phyloP scores from a whole-genome alignment of 2,113 vertebrate species.

The Fulica atra region DNA sequence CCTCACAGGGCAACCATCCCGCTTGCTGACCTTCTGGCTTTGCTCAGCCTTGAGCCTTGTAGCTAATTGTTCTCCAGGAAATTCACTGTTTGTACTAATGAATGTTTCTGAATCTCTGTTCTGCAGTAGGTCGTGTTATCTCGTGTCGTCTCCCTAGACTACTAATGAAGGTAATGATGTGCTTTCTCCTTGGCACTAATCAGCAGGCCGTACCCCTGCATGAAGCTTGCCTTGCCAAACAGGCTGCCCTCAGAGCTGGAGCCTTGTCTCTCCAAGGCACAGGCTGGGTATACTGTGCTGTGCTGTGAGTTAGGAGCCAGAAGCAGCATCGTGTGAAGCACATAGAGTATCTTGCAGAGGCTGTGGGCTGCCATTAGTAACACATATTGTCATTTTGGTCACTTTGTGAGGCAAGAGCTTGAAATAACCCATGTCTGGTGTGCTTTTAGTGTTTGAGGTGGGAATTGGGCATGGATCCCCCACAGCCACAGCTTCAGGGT shows the following conservation, averaged over 20 bases:
- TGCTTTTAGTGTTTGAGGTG: background rate
- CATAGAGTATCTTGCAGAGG: background rate
- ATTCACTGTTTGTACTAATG: background rate
- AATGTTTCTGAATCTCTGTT: constrained; percentile 22
- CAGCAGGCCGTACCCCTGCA: background rate
- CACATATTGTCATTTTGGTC: background rate
- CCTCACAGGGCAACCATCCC: background rate
- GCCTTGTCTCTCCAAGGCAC: background rate
- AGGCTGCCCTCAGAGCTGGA: background rate
- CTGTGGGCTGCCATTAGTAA: background rate
- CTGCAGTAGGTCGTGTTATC: background rate
- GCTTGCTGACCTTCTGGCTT: background rate
- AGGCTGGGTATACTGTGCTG: rapidly evolving
- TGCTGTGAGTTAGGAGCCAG: background rate
- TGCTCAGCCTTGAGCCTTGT: constrained; percentile 4
- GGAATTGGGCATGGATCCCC: background rate
- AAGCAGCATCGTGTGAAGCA: background rate
- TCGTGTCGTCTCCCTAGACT: background rate
- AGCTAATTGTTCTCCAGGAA: constrained; percentile 24
- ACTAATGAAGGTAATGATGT: background rate
- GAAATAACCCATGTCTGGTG: background rate
- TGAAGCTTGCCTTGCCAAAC: background rate
- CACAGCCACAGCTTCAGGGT: background rate
- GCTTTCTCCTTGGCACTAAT: background rate
- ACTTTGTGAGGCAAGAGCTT: background rate